Conservation (phyloP, 2,113 vertebrate genomes). For the Gnathonemus longibarbis region DNA sequence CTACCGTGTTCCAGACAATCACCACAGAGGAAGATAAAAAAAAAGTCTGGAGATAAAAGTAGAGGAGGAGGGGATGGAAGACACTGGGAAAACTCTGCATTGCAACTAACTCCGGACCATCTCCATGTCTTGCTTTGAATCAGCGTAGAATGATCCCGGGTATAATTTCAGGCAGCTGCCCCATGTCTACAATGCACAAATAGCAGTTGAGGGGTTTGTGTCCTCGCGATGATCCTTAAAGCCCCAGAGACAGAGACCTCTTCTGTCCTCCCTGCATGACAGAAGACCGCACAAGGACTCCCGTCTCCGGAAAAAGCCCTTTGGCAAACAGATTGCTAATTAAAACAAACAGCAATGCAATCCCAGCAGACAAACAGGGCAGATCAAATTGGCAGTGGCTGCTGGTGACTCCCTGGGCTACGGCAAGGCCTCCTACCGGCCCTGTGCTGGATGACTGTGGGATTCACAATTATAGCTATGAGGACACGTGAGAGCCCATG, state of each 20-base stretch:
- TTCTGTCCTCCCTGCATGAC: slow-evolving; percentile 32
- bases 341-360: slow-evolving; percentile 57
- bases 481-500: neutral
- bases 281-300: slow-evolving; percentile 44
- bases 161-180: neutral
- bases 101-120: neutral
- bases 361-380: slow-evolving; percentile 41
- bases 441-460: neutral
- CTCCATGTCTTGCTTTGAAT: neutral
- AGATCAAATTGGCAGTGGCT: slow-evolving; percentile 46
- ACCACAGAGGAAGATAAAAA: slow-evolving; percentile 43
- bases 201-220: neutral
- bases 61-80: slow-evolving; percentile 22
- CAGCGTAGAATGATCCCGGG: neutral
- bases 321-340: slow-evolving; percentile 59
- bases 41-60: slow-evolving; percentile 33
- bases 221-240: neutral
- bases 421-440: neutral
- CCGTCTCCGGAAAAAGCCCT: slow-evolving; percentile 48
- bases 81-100: neutral
- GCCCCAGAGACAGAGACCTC: neutral
- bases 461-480: neutral
- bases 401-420: slow-evolving; percentile 28
- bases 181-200: neutral
- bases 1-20: slow-evolving; percentile 35